phyloP scores from a whole-genome alignment of 1,140 invertebrate species.

The Tenebrio molitor region DNA sequence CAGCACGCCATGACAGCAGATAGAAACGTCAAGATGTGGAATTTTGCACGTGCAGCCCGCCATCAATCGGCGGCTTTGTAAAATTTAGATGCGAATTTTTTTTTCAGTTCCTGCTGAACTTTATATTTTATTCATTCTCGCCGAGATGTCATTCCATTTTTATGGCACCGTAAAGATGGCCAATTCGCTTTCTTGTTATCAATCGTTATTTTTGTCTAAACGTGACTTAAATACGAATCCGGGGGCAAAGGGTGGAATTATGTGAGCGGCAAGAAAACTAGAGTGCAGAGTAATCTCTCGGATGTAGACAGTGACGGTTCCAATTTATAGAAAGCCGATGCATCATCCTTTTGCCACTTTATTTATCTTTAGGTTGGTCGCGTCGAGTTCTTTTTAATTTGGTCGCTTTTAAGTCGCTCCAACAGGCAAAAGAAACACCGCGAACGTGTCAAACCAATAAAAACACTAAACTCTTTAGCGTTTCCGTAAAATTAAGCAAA shows the following conservation, averaged over 20 bases:
- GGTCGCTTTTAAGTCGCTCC: background rate
- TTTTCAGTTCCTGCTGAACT: background rate
- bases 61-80: slow-evolving; percentile 15
- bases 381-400: slow-evolving; percentile 36
- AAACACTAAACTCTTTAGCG: slow-evolving; percentile 43
- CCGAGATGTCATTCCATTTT: slow-evolving; percentile 45
- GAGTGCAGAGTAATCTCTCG: slow-evolving; percentile 51
- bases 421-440: slow-evolving; percentile 19
- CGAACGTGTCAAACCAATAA: slow-evolving; percentile 39
- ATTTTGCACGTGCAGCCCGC: slow-evolving; percentile 15
- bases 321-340: slow-evolving; percentile 52
- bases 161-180: slow-evolving; percentile 46
- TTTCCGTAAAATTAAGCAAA: slow-evolving; percentile 50
- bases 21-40: slow-evolving; percentile 38
- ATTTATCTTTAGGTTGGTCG: slow-evolving; percentile 38
- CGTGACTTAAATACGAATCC: slow-evolving; percentile 53
- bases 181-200: slow-evolving; percentile 55
- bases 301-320: slow-evolving; percentile 48
- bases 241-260: slow-evolving; percentile 41
- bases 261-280: slow-evolving; percentile 42
- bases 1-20: slow-evolving; percentile 43
- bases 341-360: slow-evolving; percentile 50
- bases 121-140: slow-evolving; percentile 53
- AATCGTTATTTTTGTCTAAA: slow-evolving; percentile 56
- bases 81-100: slow-evolving; percentile 23